These are phyloP conservation scores for Pimpla rufipes DNA, from an alignment of 2,888 invertebrate genomes.

Conservation along the genomic window DNA sequence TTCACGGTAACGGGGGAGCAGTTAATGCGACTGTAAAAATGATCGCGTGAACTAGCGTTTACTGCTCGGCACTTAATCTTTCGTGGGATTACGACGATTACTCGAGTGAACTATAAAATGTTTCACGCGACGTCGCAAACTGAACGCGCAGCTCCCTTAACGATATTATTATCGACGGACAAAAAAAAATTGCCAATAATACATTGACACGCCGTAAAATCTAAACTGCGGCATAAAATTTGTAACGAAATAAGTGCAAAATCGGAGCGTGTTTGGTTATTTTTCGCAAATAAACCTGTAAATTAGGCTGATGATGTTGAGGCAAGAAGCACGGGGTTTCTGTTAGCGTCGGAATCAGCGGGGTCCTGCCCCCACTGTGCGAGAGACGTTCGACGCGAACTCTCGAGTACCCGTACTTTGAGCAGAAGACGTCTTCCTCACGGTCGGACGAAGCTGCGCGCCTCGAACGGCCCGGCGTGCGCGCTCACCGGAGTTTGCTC, in stretches of 20 bases:
- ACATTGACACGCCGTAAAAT: background rate
- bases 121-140: background rate
- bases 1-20: too few relatives aligned
- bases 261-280: background rate
- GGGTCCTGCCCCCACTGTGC: constrained; percentile 30
- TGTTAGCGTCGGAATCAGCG: constrained; percentile 52
- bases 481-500: constrained; percentile 63
- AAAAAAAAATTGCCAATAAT: background rate
- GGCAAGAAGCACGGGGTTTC: constrained; percentile 3
- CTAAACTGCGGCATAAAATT: background rate
- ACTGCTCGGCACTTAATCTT: too few relatives aligned
- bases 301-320: constrained; percentile 1
- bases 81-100: too few relatives aligned
- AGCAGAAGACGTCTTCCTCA: constrained; percentile 58
- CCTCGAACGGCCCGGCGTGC: constrained; percentile 30
- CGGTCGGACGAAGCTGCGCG: constrained; percentile 35
- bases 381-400: constrained; percentile 6
- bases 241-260: background rate
- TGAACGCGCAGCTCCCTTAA: background rate
- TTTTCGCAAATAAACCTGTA: background rate
- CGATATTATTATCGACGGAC: too few relatives aligned
- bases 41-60: too few relatives aligned
- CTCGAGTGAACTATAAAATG: too few relatives aligned
- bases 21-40: too few relatives aligned
- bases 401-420: constrained; percentile 33